Evolutionary conservation across 1,140 invertebrate species (phyloP).

Genomic region (Bombus difficillimus): DNA sequence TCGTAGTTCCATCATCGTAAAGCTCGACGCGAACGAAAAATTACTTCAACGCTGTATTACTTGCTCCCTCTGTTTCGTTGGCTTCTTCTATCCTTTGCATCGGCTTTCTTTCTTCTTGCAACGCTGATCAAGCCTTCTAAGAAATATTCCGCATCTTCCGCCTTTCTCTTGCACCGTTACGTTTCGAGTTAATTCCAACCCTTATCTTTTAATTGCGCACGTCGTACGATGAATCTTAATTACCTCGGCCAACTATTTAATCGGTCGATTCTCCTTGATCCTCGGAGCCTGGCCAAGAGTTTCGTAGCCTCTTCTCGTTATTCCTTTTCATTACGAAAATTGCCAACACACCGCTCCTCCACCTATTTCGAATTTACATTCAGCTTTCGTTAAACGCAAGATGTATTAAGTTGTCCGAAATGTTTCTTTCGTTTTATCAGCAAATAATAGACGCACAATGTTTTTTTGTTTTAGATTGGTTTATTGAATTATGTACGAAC

Average conservation of each 20-base stretch:
- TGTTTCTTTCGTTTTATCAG: too few species aligned
- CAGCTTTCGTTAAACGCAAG: not conserved
- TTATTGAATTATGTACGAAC: too few species aligned
- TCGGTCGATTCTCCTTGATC: slow-evolving; percentile 19
- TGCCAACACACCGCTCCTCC: too few species aligned
- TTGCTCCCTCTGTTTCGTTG: not conserved
- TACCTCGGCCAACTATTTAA: slow-evolving; percentile 50
- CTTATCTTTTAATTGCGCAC: slow-evolving; percentile 57
- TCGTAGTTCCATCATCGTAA: slow-evolving; percentile 20
- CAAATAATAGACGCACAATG: too few species aligned
- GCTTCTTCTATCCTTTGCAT: not conserved
- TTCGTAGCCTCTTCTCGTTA: not conserved
- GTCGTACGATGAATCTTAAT: slow-evolving; percentile 59
- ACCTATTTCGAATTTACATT: not conserved
- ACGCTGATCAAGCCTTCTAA: not conserved
- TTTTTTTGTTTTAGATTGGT: too few species aligned
- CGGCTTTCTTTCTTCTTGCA: not conserved
- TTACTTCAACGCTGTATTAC: slow-evolving; percentile 5
- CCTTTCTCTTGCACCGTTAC: slow-evolving; percentile 3
- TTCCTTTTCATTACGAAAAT: slow-evolving; percentile 3
- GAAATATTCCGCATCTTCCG: slow-evolving; percentile 20
- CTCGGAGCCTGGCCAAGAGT: not conserved
- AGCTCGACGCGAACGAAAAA: slow-evolving; percentile 12
- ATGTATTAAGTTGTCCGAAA: too few species aligned
- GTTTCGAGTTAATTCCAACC: slow-evolving; percentile 13